Percentiles rank a stretch among this genome's conserved stretches.
Conservation (phyloP, 1,140 invertebrate genomes). For the Pseudobourletiella spinata region DNA sequence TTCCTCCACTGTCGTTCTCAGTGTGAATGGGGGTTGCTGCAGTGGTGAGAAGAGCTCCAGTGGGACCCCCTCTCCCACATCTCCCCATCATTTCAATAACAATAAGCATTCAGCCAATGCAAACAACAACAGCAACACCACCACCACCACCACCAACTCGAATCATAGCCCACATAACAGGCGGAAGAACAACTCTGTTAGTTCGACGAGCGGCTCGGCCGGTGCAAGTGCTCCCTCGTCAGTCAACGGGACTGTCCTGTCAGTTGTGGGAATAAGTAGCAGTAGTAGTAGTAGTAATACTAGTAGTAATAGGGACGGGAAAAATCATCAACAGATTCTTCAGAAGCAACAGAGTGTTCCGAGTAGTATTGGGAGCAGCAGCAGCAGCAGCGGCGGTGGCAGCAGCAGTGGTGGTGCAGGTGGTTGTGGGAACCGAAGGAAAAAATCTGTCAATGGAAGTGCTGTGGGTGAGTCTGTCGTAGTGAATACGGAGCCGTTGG, state of each 20-base stretch:
- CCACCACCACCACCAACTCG: background rate
- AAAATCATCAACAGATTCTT: too few species aligned
- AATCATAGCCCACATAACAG: background rate
- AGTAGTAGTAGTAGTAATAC: conserved; percentile 7
- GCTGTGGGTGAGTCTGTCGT: background rate
- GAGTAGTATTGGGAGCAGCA: background rate
- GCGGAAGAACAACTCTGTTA: too few species aligned
- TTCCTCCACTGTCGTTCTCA: background rate
- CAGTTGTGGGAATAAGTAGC: conserved; percentile 1
- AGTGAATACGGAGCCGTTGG: background rate
- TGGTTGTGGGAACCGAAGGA: conserved; percentile 1
- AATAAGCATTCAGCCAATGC: background rate
- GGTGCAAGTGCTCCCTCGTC: background rate
- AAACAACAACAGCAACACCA: background rate
- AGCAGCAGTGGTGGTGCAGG: background rate
- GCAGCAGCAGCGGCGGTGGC: background rate
- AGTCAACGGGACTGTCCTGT: background rate
- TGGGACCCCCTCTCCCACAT: too few species aligned
- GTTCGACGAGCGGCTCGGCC: background rate
- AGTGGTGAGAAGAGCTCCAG: background rate
- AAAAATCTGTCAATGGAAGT: conserved; percentile 8
- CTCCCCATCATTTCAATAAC: background rate
- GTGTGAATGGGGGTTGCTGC: background rate
- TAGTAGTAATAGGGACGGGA: too few species aligned
- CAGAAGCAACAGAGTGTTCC: background rate